Percentiles rank a stretch among this genome's conserved stretches.
phyloP scores from a whole-genome alignment of 2,888 invertebrate genomes.

The Torymus auratus region DNA sequence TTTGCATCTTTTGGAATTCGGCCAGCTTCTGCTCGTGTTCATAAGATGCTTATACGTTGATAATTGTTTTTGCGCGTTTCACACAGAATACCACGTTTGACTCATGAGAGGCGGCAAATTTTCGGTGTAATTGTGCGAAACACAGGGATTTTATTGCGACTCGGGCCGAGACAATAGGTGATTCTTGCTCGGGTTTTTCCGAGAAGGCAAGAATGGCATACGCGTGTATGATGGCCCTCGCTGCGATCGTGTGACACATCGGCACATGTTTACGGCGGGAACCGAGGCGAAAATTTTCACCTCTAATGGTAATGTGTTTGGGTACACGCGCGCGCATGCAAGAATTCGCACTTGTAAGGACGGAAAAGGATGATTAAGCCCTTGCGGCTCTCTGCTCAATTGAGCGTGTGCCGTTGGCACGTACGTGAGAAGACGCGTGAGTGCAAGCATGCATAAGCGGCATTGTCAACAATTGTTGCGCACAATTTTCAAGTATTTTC shows the following conservation, averaged over 20 bases:
- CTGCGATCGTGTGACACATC: slow-evolving; percentile 45
- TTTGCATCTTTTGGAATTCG: too few species aligned
- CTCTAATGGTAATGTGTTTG: slow-evolving; percentile 18
- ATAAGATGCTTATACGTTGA: too few species aligned
- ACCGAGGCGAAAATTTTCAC: slow-evolving; percentile 31
- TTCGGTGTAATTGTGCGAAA: slow-evolving; percentile 42
- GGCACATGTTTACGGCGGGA: slow-evolving; percentile 46
- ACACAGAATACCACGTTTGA: too few species aligned
- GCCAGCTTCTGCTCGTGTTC: too few species aligned
- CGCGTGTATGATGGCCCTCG: slow-evolving; percentile 15
- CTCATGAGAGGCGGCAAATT: background rate
- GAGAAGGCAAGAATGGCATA: slow-evolving; percentile 29
- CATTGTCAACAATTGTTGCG: background rate
- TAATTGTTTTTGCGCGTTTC: too few species aligned
- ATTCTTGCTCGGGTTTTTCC: slow-evolving; percentile 47
- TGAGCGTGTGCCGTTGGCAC: background rate
- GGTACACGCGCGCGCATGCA: background rate
- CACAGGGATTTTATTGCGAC: slow-evolving; percentile 40
- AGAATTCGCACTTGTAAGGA: slow-evolving; percentile 32
- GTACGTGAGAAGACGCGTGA: slow-evolving; percentile 33
- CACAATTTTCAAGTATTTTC: background rate
- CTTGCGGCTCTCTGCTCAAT: slow-evolving; percentile 13
- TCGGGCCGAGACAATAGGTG: slow-evolving; percentile 39
- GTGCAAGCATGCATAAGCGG: background rate
- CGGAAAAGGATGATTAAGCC: slow-evolving; percentile 51